Evolutionary conservation across 2,113 vertebrate species (phyloP), one percentile per base, ranked within the genome.

Genomic region (Ammodytes dubius): DNA sequence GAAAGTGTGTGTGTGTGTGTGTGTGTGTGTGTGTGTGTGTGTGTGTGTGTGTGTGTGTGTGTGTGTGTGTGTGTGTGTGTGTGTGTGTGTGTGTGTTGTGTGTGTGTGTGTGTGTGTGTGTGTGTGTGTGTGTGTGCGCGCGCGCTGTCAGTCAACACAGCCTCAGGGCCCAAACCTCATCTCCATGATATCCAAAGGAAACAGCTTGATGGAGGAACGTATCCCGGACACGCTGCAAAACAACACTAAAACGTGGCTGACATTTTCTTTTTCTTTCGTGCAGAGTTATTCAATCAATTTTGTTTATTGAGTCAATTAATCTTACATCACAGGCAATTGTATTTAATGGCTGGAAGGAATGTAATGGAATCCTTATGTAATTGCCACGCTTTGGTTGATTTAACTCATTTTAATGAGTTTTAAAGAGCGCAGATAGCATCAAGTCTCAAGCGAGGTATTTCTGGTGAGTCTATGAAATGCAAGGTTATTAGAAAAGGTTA

Each of bases 121-220:
- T 57, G 70, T 73, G 65, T 76, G 72, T 50, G 43, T 56, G 53
- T 52, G 59, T 58, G 42, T 70, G 43, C 69, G 53, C 58, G 37
- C 57, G 50, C 61, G 49, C 35, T 84, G 83, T 89, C 91, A 68
- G 87, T 91, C 91, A 92, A 72, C 74, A 65, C 81, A 70, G 73
- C 77, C 74, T 91, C 82, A 82, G 84, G 83, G 69, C 72, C 67
- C 39, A 72, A 77, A 79, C 79, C 65, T 80, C 63, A 84, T 39
- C 70, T 70, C 72, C 27, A 37, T 68, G 52, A 78, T 92, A 89
- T 92, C 91, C 85, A 69, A 82, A 76, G 91, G 88, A 91, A 91
- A 74, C 86, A 89, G 90, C 78, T 86, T 86, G 87, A 87, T 60
- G 50, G 79, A 73, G 73, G 70, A 88, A 87, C 68, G 35, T 64